Conservation (phyloP, 2,113 vertebrate genomes). For the Rhea pennata region DNA sequence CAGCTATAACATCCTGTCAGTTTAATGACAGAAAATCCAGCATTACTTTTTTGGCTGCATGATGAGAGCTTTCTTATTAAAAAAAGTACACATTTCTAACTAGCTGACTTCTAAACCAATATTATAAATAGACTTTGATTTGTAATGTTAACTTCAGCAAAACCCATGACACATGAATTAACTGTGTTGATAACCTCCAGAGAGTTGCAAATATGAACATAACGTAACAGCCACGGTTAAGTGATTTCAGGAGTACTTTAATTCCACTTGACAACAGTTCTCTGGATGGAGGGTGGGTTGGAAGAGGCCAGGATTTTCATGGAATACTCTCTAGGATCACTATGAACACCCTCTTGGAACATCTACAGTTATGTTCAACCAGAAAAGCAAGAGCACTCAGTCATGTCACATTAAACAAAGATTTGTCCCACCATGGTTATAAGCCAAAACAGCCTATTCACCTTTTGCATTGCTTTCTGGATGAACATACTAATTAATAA, state of each 20-base stretch:
- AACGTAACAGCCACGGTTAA: not conserved
- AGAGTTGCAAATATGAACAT: not conserved
- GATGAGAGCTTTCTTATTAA: not conserved
- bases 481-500: not conserved
- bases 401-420: not conserved
- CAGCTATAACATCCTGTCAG: constrained; percentile 27
- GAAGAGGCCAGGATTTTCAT: not conserved
- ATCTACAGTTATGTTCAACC: not conserved
- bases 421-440: not conserved
- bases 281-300: not conserved
- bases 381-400: not conserved
- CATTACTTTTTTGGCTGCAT: not conserved
- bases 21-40: constrained; percentile 44
- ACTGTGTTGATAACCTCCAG: not conserved
- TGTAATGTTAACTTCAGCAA: constrained; percentile 3
- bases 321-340: not conserved
- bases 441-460: not conserved
- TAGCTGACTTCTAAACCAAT: not conserved
- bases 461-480: not conserved
- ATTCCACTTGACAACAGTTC: not conserved
- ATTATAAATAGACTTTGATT: constrained; percentile 11
- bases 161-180: not conserved
- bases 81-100: not conserved
- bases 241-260: constrained; percentile 3
- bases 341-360: not conserved